Conservation (phyloP, 2,113 vertebrate genomes). For the Cynopterus brachyotis region DNA sequence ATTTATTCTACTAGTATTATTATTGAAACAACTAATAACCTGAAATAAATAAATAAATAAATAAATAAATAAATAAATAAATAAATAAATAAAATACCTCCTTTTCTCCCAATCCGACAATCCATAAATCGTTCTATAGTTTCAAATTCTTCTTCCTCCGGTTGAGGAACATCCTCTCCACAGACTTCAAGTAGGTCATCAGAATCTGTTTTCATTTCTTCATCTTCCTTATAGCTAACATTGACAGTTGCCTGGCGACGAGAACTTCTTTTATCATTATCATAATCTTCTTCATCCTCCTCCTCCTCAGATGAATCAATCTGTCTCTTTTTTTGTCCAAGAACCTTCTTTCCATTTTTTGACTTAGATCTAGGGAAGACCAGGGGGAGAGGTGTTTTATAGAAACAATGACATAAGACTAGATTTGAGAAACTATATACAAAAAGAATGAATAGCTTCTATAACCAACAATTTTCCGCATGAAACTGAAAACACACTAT, state of each 20-base stretch:
- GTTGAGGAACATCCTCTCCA: conserved; percentile 95
- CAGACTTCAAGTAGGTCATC: conserved; percentile 96
- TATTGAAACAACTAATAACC: not conserved
- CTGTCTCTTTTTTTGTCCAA: conserved; percentile 89
- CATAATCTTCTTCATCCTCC: conserved; percentile 83
- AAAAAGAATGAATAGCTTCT: not conserved
- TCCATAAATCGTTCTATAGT: conserved; percentile 98
- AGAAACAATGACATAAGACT: conserved; percentile 16
- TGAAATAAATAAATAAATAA: not conserved
- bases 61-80: not conserved
- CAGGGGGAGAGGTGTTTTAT: not conserved
- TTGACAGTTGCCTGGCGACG: conserved; percentile 98
- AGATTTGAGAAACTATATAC: not conserved
- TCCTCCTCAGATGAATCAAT: conserved; percentile 90
- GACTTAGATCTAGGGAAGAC: conserved; percentile 87
- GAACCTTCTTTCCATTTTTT: conserved; percentile 93
- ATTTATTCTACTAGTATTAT: not conserved
- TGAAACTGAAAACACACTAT: not conserved
- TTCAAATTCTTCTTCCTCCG: conserved; percentile 98
- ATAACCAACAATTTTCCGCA: not conserved
- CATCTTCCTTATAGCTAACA: conserved; percentile 97
- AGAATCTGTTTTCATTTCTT: conserved; percentile 97
- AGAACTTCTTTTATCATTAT: conserved; percentile 92
- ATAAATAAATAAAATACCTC: conserved; percentile 86
- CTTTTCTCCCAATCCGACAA: conserved; percentile 92